Base-by-base conservation (phyloP, 2,888 invertebrate genomes). In the Emmelina monodactyla region DNA sequence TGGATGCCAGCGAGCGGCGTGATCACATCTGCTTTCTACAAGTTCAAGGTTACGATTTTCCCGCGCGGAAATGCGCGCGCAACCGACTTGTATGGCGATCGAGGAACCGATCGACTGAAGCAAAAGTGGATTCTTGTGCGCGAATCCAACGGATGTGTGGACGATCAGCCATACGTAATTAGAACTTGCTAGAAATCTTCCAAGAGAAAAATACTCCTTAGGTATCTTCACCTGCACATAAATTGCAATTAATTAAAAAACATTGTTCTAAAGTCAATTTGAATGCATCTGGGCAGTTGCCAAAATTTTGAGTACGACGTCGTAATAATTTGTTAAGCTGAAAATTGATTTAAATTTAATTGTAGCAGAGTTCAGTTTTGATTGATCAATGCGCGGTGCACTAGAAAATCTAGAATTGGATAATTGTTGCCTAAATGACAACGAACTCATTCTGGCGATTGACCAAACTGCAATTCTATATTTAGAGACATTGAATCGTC, bases 371-470 rank as follows among this genome's bases (percentile, higher is more conserved):
- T n/a, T 16, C 11, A 12, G 13, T 16, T 32, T 33, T 30, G 45
- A 39, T 42, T 47, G n/a, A n/a, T n/a, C n/a, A n/a, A 25, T 25
- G 9, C n/a, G n/a, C 6, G 3, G 9, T 25, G 6, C 9, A 25
- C 4, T 11, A 25, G 25, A 49, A 41, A 45, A 22, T 47, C 54
- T 49, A 51, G 49, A 43, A 47, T 49, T 42, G 40, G 46, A 40
- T 32, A 32, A 45, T 46, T 47, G 48, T 49, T 47, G 41, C 47
- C 39, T 37, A 55, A 57, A 55, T 49, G 58, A 57, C 56, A 53
- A 54, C 49, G 51, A 51, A 51, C 54, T 43, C 49, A n/a, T 37
- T 31, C 44, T 58, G 58, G 56, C 40, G 9, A 4, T 3, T 2
- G 22, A 53, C 56, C 57, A 56, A 45, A 34, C 19, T n/a, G n/a